A percentile compares a stretch with the other conserved stretches of the same genome.
Conservation (phyloP, 2,797 vertebrate species). For the Huso huso region DNA sequence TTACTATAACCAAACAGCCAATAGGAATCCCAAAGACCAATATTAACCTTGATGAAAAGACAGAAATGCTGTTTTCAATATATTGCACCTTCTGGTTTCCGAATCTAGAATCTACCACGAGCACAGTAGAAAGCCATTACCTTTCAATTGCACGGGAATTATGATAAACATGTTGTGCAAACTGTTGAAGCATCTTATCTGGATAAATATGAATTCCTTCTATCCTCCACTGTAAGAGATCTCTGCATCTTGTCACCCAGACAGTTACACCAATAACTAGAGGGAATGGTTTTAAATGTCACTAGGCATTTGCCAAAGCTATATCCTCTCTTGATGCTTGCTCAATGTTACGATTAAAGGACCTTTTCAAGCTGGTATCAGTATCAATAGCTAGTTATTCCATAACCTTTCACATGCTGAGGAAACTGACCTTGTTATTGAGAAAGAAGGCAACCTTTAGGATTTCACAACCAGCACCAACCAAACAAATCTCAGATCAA, state of each 20-base stretch:
- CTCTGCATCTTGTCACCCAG: neutral
- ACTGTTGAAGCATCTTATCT: neutral
- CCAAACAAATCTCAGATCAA: neutral
- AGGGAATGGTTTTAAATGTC: constrained; percentile 1
- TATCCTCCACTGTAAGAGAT: neutral
- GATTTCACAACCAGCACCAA: neutral
- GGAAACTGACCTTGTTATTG: neutral
- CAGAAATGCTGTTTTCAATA: neutral
- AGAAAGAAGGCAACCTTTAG: neutral
- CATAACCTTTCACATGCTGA: neutral
- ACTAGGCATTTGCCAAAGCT: neutral
- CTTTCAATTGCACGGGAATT: neutral
- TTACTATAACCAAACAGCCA: no score
- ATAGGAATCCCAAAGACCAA: no score
- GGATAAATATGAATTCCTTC: neutral
- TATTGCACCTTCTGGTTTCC: neutral
- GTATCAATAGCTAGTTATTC: neutral
- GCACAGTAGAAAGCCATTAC: neutral
- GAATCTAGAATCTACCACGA: neutral
- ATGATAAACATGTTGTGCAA: neutral
- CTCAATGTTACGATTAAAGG: neutral
- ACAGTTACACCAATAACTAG: neutral
- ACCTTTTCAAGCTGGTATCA: constrained; percentile 1
- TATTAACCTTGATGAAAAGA: neutral
- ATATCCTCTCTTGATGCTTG: neutral